Conservation (phyloP, 1,140 invertebrate genomes). For the Himalopsyche phryganea region DNA sequence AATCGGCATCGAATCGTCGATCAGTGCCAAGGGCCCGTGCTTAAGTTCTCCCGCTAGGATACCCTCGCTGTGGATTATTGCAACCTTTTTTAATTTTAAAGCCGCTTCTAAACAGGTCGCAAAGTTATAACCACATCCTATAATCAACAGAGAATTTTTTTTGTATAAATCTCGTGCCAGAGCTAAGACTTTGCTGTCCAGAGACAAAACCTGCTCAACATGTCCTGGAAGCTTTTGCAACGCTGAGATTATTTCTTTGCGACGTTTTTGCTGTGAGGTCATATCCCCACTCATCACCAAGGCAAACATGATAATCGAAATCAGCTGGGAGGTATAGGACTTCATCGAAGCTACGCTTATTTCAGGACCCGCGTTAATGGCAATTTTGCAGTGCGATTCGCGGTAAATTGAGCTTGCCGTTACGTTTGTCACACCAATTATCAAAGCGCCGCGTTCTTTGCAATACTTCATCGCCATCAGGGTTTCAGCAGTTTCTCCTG, state of each 20-base stretch:
- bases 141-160: slow-evolving; percentile 65
- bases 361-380: slow-evolving; percentile 75
- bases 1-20: slow-evolving; percentile 68
- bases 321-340: slow-evolving; percentile 72
- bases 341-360: slow-evolving; percentile 75
- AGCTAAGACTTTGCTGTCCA: slow-evolving; percentile 56
- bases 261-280: slow-evolving; percentile 59
- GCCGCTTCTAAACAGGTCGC: slow-evolving; percentile 73
- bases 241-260: slow-evolving; percentile 62
- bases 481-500: slow-evolving; percentile 70
- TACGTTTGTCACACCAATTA: too few species aligned
- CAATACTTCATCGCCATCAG: slow-evolving; percentile 64
- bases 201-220: slow-evolving; percentile 53
- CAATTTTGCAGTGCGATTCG: slow-evolving; percentile 74
- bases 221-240: slow-evolving; percentile 56
- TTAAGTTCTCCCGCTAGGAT: slow-evolving; percentile 72
- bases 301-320: slow-evolving; percentile 69
- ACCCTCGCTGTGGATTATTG: slow-evolving; percentile 76
- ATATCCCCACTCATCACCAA: slow-evolving; percentile 68
- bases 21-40: slow-evolving; percentile 72
- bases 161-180: slow-evolving; percentile 62
- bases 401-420: too few species aligned
- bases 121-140: slow-evolving; percentile 72
- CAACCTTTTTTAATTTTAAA: slow-evolving; percentile 72
- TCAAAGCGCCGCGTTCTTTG: too few species aligned